A percentile compares a stretch with the other conserved stretches of the same genome.
These are phyloP conservation scores for Phylloscopus trochiloides DNA, from an alignment of 2,113 vertebrate genomes.

Conservation along the genomic window DNA sequence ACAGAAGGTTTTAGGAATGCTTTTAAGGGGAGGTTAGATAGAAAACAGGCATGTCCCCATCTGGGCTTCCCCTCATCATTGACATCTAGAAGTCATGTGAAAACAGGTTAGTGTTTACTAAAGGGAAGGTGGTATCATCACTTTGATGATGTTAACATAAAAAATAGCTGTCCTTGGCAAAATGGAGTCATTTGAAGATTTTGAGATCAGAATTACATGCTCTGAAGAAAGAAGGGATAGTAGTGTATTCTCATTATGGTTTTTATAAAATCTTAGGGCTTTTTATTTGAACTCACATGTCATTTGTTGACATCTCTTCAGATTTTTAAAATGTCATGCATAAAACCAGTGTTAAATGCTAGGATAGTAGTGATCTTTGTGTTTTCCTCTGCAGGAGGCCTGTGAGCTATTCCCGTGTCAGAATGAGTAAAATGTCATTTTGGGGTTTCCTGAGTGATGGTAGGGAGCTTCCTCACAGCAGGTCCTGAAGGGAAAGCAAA, in stretches of 20 bases:
- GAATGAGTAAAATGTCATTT: background rate
- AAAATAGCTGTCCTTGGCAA: background rate
- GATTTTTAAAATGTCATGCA: background rate
- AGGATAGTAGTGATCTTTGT: background rate
- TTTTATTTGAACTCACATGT: background rate
- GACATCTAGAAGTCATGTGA: background rate
- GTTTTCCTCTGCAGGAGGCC: background rate
- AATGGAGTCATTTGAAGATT: background rate
- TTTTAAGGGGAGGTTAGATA: background rate
- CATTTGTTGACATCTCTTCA: background rate
- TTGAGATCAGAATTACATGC: background rate
- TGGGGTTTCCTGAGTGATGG: background rate
- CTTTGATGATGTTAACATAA: background rate
- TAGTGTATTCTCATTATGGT: background rate
- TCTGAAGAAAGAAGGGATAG: background rate
- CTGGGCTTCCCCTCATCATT: background rate
- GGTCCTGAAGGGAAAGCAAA: background rate
- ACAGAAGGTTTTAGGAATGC: background rate
- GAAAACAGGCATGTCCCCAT: background rate
- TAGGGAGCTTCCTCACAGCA: background rate
- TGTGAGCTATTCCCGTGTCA: background rate
- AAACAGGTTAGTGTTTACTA: background rate
- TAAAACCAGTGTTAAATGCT: background rate
- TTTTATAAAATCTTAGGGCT: background rate
- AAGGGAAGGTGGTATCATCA: background rate